phyloP scores from a whole-genome alignment of 1,140 invertebrate genomes.

The Euura lappo region DNA sequence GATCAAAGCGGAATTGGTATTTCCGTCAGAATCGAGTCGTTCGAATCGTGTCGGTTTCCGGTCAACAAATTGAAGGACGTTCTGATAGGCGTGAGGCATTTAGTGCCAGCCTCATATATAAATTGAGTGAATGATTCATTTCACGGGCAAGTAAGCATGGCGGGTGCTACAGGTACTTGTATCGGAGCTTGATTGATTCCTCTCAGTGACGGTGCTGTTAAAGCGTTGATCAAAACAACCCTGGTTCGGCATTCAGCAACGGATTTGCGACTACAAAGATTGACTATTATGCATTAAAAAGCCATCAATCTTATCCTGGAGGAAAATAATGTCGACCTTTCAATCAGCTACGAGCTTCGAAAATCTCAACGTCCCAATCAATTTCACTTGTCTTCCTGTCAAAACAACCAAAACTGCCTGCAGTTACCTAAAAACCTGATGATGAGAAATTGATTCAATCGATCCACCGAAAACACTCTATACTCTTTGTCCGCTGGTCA shows the following conservation, averaged over 20 bases:
- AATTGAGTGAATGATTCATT: background rate
- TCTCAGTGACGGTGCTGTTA: slow-evolving; percentile 1
- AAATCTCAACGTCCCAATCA: background rate
- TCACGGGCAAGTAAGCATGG: background rate
- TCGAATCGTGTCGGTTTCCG: background rate
- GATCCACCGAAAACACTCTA: background rate
- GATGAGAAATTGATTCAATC: background rate
- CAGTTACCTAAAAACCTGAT: background rate
- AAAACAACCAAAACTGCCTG: background rate
- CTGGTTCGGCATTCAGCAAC: background rate
- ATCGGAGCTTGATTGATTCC: background rate
- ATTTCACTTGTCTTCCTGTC: background rate
- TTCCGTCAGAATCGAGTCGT: background rate
- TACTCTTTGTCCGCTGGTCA: too few relatives aligned
- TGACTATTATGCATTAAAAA: slow-evolving; percentile 1
- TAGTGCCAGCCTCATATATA: background rate
- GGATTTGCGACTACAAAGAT: slow-evolving; percentile 5
- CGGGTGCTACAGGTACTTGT: background rate
- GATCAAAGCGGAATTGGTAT: slow-evolving; percentile 1
- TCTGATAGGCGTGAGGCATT: background rate
- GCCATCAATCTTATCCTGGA: background rate
- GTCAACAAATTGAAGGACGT: background rate
- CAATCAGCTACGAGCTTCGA: background rate
- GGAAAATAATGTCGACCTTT: slow-evolving; percentile 5
- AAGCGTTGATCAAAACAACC: slow-evolving; percentile 4